Percentiles rank a stretch among this genome's conserved stretches.
These are phyloP conservation scores for Tipula vernalis DNA, from an alignment of 2,888 invertebrate species.

Conservation along the genomic window DNA sequence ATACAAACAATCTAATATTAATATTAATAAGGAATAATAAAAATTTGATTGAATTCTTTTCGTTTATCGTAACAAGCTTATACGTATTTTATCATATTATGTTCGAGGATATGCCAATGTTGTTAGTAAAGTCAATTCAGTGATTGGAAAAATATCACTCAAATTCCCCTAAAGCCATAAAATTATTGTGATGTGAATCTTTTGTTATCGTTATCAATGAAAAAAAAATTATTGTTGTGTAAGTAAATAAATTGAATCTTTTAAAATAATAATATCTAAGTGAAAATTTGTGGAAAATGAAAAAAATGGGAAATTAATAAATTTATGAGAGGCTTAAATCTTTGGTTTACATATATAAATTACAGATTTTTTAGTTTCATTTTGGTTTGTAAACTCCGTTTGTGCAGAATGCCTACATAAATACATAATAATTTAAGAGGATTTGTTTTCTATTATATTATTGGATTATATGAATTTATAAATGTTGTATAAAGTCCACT, in stretches of 20 bases:
- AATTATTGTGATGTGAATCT: neutral
- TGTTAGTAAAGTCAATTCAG: neutral
- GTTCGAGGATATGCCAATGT: too few species aligned
- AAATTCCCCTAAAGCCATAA: neutral
- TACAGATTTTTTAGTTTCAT: neutral
- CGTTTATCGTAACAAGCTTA: too few species aligned
- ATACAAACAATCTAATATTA: too few species aligned
- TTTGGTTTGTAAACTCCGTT: neutral
- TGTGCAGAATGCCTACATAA: neutral
- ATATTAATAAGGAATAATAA: too few species aligned
- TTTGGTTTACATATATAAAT: neutral
- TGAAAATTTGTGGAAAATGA: neutral
- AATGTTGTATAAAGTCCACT: neutral
- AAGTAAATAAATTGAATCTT: neutral
- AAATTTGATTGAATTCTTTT: too few species aligned
- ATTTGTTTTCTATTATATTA: neutral
- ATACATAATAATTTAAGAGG: neutral
- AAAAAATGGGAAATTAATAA: neutral
- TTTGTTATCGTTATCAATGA: neutral
- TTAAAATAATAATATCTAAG: neutral
- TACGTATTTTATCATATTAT: too few species aligned
- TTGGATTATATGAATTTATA: neutral
- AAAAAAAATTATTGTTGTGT: neutral
- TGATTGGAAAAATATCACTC: neutral
- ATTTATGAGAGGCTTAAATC: neutral